Evolutionary conservation across 2,888 invertebrate genomes (phyloP).

Genomic region (Melanotus villosus): DNA sequence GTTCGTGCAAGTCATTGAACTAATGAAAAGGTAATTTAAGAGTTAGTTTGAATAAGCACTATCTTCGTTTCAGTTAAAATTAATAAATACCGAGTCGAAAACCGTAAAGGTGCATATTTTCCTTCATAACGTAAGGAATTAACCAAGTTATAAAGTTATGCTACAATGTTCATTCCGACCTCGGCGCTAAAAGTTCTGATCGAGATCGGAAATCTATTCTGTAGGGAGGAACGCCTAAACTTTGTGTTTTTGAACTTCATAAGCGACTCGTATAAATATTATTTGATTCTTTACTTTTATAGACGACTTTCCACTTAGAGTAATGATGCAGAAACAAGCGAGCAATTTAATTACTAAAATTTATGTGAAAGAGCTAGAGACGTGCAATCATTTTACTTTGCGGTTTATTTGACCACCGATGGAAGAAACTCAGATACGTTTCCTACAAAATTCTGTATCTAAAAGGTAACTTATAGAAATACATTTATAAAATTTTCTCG

Average conservation of each 20-base stretch:
- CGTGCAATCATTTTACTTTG: neutral
- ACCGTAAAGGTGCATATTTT: neutral
- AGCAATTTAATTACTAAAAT: slow-evolving; percentile 16
- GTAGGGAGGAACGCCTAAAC: slow-evolving; percentile 2
- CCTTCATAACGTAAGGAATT: slow-evolving; percentile 3
- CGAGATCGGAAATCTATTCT: slow-evolving; percentile 24
- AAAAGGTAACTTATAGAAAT: too few species aligned
- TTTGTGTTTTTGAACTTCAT: slow-evolving; percentile 21
- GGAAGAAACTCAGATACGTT: neutral
- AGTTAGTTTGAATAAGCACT: slow-evolving; percentile 6
- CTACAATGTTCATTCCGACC: slow-evolving; percentile 16
- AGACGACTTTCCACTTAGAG: slow-evolving; percentile 11
- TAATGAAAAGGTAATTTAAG: neutral
- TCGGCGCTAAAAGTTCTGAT: slow-evolving; percentile 16
- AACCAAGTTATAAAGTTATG: slow-evolving; percentile 21
- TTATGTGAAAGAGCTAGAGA: neutral
- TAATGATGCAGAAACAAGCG: slow-evolving; percentile 10
- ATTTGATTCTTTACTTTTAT: slow-evolving; percentile 7
- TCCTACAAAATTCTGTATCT: too few species aligned
- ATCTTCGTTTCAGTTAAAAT: slow-evolving; percentile 3
- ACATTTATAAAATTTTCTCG: too few species aligned
- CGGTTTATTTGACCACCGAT: neutral
- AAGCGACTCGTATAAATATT: slow-evolving; percentile 22
- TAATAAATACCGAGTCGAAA: too few species aligned
- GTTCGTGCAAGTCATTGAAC: slow-evolving; percentile 17